Conservation (phyloP, 1,140 invertebrate genomes). For the Trialeurodes vaporariorum region DNA sequence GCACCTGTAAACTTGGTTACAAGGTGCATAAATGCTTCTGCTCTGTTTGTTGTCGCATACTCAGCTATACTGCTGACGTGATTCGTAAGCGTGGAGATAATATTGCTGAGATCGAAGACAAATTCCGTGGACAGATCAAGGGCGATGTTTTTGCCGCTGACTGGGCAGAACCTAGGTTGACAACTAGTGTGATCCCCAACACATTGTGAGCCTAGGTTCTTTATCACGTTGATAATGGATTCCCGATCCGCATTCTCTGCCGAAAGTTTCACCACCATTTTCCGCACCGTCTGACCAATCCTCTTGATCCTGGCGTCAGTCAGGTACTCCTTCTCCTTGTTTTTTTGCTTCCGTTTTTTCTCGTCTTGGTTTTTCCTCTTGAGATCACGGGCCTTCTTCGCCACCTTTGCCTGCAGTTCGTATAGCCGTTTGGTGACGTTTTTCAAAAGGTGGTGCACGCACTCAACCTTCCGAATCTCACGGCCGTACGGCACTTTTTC, state of each 20-base stretch:
- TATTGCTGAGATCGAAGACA: background rate
- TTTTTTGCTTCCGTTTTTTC: background rate
- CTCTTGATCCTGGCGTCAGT: background rate
- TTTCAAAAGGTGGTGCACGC: conserved; percentile 1
- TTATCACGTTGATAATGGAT: background rate
- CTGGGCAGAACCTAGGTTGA: background rate
- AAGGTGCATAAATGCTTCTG: background rate
- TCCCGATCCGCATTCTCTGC: background rate
- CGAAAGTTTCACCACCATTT: background rate
- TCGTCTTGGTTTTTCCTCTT: background rate
- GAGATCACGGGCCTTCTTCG: background rate
- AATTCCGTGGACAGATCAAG: background rate
- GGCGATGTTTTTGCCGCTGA: background rate
- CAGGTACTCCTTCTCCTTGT: background rate
- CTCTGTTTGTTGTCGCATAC: background rate
- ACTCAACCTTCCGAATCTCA: conserved; percentile 5
- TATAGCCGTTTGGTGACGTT: background rate
- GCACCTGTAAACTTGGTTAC: background rate
- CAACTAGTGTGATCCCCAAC: background rate
- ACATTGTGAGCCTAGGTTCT: background rate
- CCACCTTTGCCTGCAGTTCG: background rate
- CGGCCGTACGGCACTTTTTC: conserved; percentile 6
- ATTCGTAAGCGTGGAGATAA: background rate
- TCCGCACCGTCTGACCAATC: background rate
- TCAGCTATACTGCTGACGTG: background rate